Base-by-base conservation (phyloP, 2,797 vertebrate genomes). In the Sebastes reedi region DNA sequence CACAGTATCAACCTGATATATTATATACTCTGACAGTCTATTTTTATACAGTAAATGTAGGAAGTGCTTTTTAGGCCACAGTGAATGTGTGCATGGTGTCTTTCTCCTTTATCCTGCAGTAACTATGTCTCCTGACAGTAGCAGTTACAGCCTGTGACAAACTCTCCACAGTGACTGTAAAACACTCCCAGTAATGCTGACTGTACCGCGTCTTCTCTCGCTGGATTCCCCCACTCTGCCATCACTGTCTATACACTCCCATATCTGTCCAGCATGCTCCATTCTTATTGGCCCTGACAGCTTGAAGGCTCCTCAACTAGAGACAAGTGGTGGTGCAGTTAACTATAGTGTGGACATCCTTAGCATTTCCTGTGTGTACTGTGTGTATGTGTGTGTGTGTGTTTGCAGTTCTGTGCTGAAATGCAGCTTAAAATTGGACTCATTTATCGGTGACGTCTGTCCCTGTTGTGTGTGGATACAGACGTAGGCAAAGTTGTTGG, bases 181-280 rank as follows among this genome's bases (percentile, higher is more conserved):
- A 87, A 88, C 72, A 80, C 68, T 85, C 72, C 72, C 77, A 79
- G 82, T 84, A 75, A 81, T 86, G 85, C 87, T 89, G 89, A 89
- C 77, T 84, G 73, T 75, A 80, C 71, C 16, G 25, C 24, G 69
- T 55, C 34, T 74, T 42, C 65, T 75, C 67, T 61, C 24, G 4
- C 71, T 79, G 84, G 82, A 79, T 86, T 82, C 60, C 64, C 61
- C 52, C 54, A 56, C 72, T 54, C 79, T 81, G 80, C 54, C 75
- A 79, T 58, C 77, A 69, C 61, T 84, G 81, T 76, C 75, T 69
- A 29, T 64, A 75, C 25, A 73, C 64, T 82, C 46, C 69, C 62
- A 39, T 75, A 64, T 80, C 68, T 76, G 72, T 79, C 64, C 61
- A 79, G 60, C 67, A 56, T 79, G 77, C 66, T 77, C 71, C 64